A percentile compares a stretch with the other conserved stretches of the same genome.
These are phyloP conservation scores for Quadroppia sp. DNA, from an alignment of 2,888 invertebrate genomes.

Conservation along the genomic window DNA sequence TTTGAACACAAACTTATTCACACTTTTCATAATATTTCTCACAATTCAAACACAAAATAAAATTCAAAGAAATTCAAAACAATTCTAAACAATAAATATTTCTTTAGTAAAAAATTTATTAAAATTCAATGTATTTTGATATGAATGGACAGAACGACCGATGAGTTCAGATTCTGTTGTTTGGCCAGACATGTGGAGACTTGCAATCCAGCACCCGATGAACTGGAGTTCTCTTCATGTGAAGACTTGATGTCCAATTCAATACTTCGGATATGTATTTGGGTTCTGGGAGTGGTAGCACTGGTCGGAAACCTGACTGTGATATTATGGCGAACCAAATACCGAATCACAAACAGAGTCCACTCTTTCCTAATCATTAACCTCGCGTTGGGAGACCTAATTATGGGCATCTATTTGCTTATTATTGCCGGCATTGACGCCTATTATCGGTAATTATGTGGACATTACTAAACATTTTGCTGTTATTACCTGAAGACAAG, in stretches of 20 bases:
- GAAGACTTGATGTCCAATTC: slow-evolving; percentile 55
- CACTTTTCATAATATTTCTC: no score
- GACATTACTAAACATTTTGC: no score
- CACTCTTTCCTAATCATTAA: slow-evolving; percentile 55
- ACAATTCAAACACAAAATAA: no score
- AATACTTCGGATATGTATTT: slow-evolving; percentile 53
- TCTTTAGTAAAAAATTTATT: no score
- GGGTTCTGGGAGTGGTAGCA: slow-evolving; percentile 53
- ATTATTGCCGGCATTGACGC: slow-evolving; percentile 53
- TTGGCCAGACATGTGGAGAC: slow-evolving; percentile 51
- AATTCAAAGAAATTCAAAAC: no score
- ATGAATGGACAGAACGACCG: slow-evolving; percentile 51
- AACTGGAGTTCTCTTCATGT: slow-evolving; percentile 53
- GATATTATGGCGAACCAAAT: slow-evolving; percentile 53
- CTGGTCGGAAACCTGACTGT: slow-evolving; percentile 54
- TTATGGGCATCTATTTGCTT: slow-evolving; percentile 54
- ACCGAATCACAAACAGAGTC: slow-evolving; percentile 52
- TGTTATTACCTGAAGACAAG: no score
- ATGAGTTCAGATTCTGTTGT: slow-evolving; percentile 55
- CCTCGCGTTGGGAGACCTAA: slow-evolving; percentile 53
- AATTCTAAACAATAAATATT: no score
- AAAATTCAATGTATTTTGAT: no score
- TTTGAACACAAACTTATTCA: no score
- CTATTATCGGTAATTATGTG: slow-evolving; percentile 43
- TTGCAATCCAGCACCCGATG: slow-evolving; percentile 52